Evolutionary conservation across 2,797 vertebrate species (phyloP).

Genomic region (Eospalax fontanierii): DNA sequence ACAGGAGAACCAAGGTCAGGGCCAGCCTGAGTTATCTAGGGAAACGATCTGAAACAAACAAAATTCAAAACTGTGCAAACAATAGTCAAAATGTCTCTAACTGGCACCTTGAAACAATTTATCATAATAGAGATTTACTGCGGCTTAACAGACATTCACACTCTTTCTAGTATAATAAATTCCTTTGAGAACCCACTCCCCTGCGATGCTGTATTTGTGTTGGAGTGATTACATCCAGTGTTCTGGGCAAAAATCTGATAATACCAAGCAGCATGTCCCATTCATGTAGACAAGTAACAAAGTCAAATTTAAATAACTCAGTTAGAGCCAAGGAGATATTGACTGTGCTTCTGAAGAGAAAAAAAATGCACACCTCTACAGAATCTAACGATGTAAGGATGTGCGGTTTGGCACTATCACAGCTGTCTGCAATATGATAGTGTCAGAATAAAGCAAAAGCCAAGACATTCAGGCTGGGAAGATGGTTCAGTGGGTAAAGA

Average conservation of each 20-base stretch:
- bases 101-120: not conserved
- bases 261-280: not conserved
- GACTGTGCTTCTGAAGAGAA: not conserved
- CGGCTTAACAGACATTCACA: not conserved
- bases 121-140: not conserved
- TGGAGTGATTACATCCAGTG: not conserved
- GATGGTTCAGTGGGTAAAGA: too few species aligned
- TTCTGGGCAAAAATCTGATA: not conserved
- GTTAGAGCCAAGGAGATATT: not conserved
- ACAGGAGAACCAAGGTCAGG: too few species aligned
- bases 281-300: not conserved
- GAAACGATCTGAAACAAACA: too few species aligned
- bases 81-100: constrained; percentile 37
- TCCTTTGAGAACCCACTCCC: not conserved
- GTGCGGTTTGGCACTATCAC: not conserved
- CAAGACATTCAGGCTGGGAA: not conserved
- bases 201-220: not conserved
- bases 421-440: not conserved
- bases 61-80: not conserved
- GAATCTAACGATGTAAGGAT: too few species aligned
- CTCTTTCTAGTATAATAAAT: not conserved
- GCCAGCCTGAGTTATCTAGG: too few species aligned
- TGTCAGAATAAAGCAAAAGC: not conserved
- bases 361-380: not conserved
- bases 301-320: not conserved